These are phyloP conservation scores for Periophthalmus modestus DNA, from an alignment of 2,113 vertebrate genomes.

Conservation along the genomic window DNA sequence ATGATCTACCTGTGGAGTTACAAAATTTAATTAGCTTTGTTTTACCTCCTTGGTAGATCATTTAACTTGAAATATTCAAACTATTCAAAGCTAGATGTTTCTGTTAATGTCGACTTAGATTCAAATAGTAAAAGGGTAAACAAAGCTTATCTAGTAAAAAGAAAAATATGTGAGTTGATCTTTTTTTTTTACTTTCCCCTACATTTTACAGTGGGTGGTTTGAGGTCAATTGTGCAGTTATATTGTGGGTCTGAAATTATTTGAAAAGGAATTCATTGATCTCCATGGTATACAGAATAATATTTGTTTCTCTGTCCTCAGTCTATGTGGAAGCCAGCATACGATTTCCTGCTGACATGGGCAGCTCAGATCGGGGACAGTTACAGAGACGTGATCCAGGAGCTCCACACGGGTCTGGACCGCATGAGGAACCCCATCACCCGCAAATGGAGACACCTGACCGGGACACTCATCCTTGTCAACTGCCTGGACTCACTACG, in stretches of 20 bases:
- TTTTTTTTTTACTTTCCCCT: no score
- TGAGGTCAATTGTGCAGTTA: neutral
- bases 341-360: constrained; percentile 96
- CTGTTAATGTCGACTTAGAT: no score
- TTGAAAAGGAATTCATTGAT: no score
- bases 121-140: no score
- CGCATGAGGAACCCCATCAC: constrained; percentile 97
- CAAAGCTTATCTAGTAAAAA: no score
- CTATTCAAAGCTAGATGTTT: no score
- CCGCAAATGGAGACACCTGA: constrained; percentile 95
- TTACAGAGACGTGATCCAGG: constrained; percentile 95
- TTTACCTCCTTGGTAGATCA: neutral
- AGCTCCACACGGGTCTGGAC: constrained; percentile 92
- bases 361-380: constrained; percentile 94
- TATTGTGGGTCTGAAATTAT: neutral
- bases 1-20: neutral
- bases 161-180: no score
- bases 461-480: constrained; percentile 91
- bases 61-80: no score
- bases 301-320: constrained; percentile 42
- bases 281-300: no score
- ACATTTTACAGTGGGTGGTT: no score
- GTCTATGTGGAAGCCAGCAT: constrained; percentile 99
- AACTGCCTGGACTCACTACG: constrained; percentile 90
- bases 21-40: no score